These are phyloP conservation scores for Ondatra zibethicus DNA, from an alignment of 2,113 vertebrate species.

Conservation along the genomic window DNA sequence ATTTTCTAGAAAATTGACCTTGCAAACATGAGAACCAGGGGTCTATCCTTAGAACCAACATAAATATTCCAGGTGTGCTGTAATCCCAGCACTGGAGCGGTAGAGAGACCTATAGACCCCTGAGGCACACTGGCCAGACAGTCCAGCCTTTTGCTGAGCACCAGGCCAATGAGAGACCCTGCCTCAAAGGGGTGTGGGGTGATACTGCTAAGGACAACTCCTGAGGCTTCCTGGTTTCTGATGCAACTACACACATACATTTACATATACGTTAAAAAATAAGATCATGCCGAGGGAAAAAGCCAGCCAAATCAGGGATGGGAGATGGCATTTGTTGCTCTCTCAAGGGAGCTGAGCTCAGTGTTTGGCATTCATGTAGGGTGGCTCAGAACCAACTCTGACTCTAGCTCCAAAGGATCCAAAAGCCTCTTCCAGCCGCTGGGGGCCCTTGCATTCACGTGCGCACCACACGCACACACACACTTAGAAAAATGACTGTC, in stretches of 20 bases:
- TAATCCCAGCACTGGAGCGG: neutral
- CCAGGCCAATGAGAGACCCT: neutral
- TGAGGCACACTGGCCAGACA: too few relatives aligned
- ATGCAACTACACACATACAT: neutral
- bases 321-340: neutral
- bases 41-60: neutral
- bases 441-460: neutral
- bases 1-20: neutral
- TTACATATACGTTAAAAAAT: neutral
- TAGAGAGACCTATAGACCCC: neutral
- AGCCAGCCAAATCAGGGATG: too few relatives aligned
- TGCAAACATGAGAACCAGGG: neutral
- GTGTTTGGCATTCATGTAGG: neutral
- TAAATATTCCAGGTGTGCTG: neutral
- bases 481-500: neutral
- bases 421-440: neutral
- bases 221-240: neutral
- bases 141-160: neutral
- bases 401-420: neutral
- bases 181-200: neutral
- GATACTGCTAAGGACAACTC: neutral
- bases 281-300: neutral
- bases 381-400: neutral
- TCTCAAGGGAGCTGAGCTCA: neutral
- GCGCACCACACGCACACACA: neutral